Conservation (phyloP, 2,797 vertebrate species). For the Takifugu rubripes region DNA sequence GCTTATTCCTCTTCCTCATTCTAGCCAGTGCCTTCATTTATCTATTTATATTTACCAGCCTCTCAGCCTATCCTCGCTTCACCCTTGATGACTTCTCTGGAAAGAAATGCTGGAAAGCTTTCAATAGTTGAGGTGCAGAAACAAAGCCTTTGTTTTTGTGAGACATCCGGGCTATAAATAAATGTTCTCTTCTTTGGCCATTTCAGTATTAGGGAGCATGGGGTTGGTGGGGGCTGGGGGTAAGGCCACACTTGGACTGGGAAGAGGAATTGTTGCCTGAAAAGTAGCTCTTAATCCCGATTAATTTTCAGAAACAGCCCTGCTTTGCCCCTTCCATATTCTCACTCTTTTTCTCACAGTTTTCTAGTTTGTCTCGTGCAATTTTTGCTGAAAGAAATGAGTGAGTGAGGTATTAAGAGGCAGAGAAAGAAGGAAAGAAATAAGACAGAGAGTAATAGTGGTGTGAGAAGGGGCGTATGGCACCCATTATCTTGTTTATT, state of each 20-base stretch:
- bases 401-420: slow-evolving; percentile 21
- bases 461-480: slow-evolving; percentile 77
- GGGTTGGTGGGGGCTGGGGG: no score
- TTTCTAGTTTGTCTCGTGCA: neutral
- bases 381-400: slow-evolving; percentile 30
- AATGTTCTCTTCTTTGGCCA: slow-evolving; percentile 21
- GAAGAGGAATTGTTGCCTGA: no score
- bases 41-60: slow-evolving; percentile 18
- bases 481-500: slow-evolving; percentile 89
- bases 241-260: no score
- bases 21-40: slow-evolving; percentile 10
- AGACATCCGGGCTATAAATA: slow-evolving; percentile 18
- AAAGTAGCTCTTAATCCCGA: no score
- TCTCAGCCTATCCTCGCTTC: slow-evolving; percentile 37
- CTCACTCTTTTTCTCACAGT: slow-evolving; percentile 26
- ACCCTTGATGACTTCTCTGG: slow-evolving; percentile 1
- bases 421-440: slow-evolving; percentile 15
- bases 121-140: slow-evolving; percentile 17
- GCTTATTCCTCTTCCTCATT: slow-evolving; percentile 20
- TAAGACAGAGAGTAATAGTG: slow-evolving; percentile 50
- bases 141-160: slow-evolving; percentile 43
- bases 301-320: no score
- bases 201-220: no score
- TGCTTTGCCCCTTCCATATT: no score
- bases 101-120: slow-evolving; percentile 9